Conservation (phyloP, 2,797 vertebrate genomes). For the Notamacropus eugenii region DNA sequence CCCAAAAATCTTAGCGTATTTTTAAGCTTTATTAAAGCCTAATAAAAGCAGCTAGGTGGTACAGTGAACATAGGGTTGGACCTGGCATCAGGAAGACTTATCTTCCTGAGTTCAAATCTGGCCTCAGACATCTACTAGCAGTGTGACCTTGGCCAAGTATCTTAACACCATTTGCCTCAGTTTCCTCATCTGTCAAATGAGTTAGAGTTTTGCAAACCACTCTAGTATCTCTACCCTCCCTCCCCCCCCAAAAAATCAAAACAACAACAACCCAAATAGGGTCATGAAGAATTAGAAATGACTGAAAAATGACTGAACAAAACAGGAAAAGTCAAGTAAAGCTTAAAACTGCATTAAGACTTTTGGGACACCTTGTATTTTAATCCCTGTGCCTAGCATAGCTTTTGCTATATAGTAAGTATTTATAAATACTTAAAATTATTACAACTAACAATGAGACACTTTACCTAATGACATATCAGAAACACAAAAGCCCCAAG, state of each 20-base stretch:
- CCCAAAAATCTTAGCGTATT: background rate
- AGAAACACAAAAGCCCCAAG: constrained; percentile 2
- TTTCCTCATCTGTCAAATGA: background rate
- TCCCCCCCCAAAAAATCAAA: background rate
- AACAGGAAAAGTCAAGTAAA: background rate
- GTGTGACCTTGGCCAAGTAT: background rate
- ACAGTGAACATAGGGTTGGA: background rate
- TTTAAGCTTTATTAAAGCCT: background rate
- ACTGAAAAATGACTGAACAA: background rate
- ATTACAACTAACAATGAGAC: background rate
- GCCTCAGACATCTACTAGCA: background rate
- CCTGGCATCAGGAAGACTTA: background rate
- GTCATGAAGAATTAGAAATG: background rate
- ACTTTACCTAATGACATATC: background rate
- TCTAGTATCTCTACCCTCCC: background rate
- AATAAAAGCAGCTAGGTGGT: background rate
- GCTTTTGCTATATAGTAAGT: background rate
- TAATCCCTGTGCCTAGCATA: background rate
- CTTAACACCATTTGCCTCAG: background rate
- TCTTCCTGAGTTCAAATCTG: background rate
- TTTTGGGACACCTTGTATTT: background rate
- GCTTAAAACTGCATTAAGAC: background rate
- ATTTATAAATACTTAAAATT: background rate
- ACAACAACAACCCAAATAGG: background rate
- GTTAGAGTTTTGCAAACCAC: background rate